Percentiles rank a stretch among this genome's conserved stretches.
Evolutionary conservation across 2,797 vertebrate genomes (phyloP).

Genomic region (Phyllotis vaccarum): DNA sequence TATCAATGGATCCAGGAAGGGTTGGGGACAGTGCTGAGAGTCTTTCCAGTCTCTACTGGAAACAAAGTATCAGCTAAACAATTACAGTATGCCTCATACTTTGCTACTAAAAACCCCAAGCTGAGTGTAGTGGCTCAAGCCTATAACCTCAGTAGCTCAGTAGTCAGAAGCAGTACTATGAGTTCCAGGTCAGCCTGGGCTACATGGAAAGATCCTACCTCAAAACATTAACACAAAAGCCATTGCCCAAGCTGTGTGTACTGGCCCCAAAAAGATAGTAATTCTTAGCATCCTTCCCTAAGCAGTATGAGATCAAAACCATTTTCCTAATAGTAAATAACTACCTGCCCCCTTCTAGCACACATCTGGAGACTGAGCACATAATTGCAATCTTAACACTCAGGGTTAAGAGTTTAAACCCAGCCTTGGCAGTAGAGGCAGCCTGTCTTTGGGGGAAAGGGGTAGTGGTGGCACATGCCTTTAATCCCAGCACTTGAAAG

Average conservation of each 20-base stretch:
- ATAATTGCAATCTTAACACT: not conserved
- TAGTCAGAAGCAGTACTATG: not conserved
- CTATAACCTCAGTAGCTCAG: not conserved
- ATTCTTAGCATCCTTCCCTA: not conserved
- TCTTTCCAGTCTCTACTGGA: not conserved
- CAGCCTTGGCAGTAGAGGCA: not conserved
- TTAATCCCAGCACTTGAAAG: too few relatives aligned
- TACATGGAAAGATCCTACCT: not conserved
- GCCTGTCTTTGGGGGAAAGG: not conserved
- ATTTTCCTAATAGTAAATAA: constrained; percentile 25
- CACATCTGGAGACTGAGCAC: not conserved
- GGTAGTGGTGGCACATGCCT: too few relatives aligned
- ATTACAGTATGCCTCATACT: not conserved
- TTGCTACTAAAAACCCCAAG: constrained; percentile 1
- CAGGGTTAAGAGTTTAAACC: not conserved
- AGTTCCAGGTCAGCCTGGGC: not conserved
- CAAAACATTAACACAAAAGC: not conserved
- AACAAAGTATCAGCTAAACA: not conserved
- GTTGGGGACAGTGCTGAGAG: not conserved
- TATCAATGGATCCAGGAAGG: not conserved
- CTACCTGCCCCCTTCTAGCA: not conserved
- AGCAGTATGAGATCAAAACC: not conserved
- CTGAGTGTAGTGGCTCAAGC: not conserved
- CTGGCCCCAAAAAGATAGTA: not conserved
- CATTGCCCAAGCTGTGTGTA: not conserved